Percentiles rank a stretch among this genome's conserved stretches.
Conservation (phyloP, 2,797 vertebrate species). For the Cossypha niveicapilla region DNA sequence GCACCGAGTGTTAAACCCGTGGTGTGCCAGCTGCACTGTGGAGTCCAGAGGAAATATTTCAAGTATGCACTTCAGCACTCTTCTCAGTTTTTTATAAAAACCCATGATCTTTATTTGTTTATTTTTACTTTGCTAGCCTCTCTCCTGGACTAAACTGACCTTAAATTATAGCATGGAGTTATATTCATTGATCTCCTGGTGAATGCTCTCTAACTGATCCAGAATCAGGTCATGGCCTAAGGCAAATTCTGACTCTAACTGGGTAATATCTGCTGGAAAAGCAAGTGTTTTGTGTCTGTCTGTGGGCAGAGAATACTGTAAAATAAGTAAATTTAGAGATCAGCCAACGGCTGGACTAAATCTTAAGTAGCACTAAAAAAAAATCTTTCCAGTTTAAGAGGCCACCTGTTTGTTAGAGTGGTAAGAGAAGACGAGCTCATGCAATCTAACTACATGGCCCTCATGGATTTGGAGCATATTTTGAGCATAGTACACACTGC, state of each 20-base stretch:
- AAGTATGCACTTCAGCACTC: neutral
- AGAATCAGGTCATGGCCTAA: neutral
- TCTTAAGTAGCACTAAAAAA: neutral
- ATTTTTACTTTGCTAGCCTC: neutral
- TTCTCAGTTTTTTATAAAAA: neutral
- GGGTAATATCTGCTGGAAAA: neutral
- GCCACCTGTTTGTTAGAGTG: neutral
- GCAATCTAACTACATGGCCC: neutral
- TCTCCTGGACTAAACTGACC: constrained; percentile 40
- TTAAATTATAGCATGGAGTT: neutral
- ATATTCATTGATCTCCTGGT: neutral
- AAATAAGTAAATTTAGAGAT: neutral
- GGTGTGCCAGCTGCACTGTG: neutral
- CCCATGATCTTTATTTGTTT: neutral
- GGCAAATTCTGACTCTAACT: neutral
- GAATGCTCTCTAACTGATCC: neutral
- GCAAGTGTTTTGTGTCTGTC: neutral
- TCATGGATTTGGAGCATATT: neutral
- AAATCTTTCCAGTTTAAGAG: neutral
- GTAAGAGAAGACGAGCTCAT: neutral
- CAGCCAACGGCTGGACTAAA: neutral
- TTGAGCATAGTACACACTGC: neutral
- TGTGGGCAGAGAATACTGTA: neutral
- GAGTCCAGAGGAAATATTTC: constrained; percentile 20
- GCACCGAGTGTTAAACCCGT: neutral